A percentile compares a stretch with the other conserved stretches of the same genome.
Conservation (phyloP, 1,140 invertebrate genomes). For the Drosophila hydei region DNA sequence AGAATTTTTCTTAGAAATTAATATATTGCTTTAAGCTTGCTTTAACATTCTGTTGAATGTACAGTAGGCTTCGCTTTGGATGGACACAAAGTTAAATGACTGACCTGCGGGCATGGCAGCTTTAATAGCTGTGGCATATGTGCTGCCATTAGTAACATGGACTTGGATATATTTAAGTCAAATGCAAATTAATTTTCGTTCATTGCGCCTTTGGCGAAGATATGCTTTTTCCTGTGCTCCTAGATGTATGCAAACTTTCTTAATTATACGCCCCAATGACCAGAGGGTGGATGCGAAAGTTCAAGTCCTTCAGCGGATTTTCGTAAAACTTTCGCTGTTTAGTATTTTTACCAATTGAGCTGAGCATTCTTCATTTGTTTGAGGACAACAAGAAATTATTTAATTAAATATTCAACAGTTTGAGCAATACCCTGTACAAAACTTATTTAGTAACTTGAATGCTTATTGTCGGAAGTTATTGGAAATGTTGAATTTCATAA, state of each 20-base stretch:
- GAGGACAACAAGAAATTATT: slow-evolving; percentile 40
- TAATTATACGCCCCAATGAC: slow-evolving; percentile 69
- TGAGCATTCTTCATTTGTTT: slow-evolving; percentile 3
- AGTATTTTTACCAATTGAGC: slow-evolving; percentile 12
- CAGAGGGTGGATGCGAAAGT: neutral
- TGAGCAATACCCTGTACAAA: neutral
- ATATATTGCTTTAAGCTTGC: too few species aligned
- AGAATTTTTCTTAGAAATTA: too few species aligned
- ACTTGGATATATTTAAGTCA: neutral
- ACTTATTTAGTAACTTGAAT: too few species aligned
- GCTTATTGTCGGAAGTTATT: too few species aligned
- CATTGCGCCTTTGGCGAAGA: neutral
- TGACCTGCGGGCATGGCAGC: neutral
- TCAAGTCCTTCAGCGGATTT: neutral
- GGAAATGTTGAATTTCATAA: neutral
- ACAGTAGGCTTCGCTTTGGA: neutral
- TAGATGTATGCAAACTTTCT: slow-evolving; percentile 68
- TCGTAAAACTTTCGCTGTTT: slow-evolving; percentile 57
- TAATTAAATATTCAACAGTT: slow-evolving; percentile 62
- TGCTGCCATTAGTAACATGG: neutral
- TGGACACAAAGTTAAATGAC: neutral
- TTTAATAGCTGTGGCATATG: neutral
- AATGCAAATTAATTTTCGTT: slow-evolving; percentile 19
- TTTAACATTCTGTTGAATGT: too few species aligned
- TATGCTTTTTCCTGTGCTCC: slow-evolving; percentile 12